Evolutionary conservation across 2,797 vertebrate species (phyloP).

Genomic region (Pseudochirops cupreus): DNA sequence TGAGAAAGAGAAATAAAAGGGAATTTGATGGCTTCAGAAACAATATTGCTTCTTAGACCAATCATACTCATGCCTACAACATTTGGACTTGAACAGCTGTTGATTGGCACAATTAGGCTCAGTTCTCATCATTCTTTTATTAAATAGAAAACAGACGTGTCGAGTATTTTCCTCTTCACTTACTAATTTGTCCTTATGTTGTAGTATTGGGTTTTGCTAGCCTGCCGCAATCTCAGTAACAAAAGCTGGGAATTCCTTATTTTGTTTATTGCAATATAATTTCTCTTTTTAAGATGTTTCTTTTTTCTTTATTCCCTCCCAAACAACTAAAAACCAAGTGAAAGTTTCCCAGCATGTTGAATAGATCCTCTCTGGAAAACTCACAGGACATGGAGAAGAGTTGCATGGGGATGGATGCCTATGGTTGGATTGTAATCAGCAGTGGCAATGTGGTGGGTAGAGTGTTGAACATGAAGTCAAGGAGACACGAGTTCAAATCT

Average conservation of each 20-base stretch:
- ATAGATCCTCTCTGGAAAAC: background rate
- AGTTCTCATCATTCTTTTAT: conserved; percentile 81
- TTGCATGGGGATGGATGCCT: background rate
- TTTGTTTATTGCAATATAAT: conserved; percentile 8
- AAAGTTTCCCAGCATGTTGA: background rate
- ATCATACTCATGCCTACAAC: conserved; percentile 19
- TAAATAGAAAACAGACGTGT: conserved; percentile 79
- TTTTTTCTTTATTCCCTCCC: conserved; percentile 52
- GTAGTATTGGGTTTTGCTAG: conserved; percentile 70
- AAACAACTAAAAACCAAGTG: conserved; percentile 51
- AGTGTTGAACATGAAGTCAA: background rate
- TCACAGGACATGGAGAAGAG: background rate
- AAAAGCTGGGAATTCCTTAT: conserved; percentile 59
- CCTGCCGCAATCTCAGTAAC: conserved; percentile 72
- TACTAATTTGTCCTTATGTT: conserved; percentile 77
- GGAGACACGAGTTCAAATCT: background rate
- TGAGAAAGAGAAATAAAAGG: background rate
- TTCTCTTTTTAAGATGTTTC: conserved; percentile 76
- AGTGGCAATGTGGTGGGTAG: background rate
- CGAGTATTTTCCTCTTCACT: conserved; percentile 77
- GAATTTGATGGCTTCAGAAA: background rate
- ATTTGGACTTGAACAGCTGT: conserved; percentile 72
- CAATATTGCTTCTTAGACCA: background rate
- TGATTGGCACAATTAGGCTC: conserved; percentile 78
- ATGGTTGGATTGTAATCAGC: background rate